Percentiles rank a stretch among this genome's conserved stretches.
These are phyloP conservation scores for Meloidogyne exigua DNA, from an alignment of 1,140 invertebrate genomes.

Conservation along the genomic window DNA sequence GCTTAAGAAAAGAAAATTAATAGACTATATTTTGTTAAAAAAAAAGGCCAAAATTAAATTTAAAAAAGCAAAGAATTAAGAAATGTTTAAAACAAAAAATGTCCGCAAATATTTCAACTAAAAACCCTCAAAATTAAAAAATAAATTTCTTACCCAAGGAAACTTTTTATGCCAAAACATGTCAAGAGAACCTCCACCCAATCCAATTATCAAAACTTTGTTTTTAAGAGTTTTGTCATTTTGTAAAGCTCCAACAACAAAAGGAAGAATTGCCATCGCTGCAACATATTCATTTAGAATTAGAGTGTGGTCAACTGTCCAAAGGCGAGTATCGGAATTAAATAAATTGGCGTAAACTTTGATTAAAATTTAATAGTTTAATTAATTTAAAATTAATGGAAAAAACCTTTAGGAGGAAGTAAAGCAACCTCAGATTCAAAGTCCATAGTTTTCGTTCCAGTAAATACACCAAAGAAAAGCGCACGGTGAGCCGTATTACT, in stretches of 20 bases:
- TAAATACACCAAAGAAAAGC: constrained; percentile 9
- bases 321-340: constrained; percentile 43
- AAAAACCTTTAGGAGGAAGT: constrained; percentile 33
- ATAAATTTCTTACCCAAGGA: constrained; percentile 12
- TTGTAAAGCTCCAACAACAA: constrained; percentile 28
- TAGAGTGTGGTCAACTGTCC: constrained; percentile 31
- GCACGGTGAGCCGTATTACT: constrained; percentile 19
- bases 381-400: neutral
- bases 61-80: neutral
- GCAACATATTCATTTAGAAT: constrained; percentile 33
- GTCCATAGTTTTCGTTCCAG: neutral
- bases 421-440: constrained; percentile 37
- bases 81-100: neutral
- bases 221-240: neutral
- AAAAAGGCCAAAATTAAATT: no score
- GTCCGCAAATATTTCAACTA: neutral
- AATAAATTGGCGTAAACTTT: neutral
- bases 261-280: constrained; percentile 28
- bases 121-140: no score
- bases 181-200: constrained; percentile 40
- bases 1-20: no score
- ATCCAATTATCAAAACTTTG: constrained; percentile 28
- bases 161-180: constrained; percentile 39
- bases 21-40: no score
- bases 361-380: neutral